Percentiles rank a stretch among this genome's conserved stretches.
Conservation (phyloP, 2,888 invertebrate species). For the Clusia tigrina region DNA sequence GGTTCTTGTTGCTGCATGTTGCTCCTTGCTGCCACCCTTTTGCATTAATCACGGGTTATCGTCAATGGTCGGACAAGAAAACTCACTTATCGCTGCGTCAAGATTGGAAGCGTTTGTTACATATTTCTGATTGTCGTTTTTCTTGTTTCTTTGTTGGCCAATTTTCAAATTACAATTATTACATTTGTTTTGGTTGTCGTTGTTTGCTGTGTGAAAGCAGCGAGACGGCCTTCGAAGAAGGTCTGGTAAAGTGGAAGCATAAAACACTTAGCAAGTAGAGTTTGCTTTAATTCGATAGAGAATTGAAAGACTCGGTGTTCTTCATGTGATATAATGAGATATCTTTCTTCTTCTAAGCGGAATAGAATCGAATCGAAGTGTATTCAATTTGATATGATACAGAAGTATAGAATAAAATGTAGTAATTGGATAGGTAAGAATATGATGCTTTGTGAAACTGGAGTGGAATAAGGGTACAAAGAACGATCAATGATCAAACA, state of each 20-base stretch:
- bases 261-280: neutral
- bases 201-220: neutral
- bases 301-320: too few relatives aligned
- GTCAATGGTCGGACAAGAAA: slow-evolving; percentile 1
- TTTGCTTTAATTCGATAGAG: too few relatives aligned
- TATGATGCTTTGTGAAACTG: too few relatives aligned
- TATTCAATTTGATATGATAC: too few relatives aligned
- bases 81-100: neutral
- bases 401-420: too few relatives aligned
- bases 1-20: neutral
- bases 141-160: slow-evolving; percentile 45
- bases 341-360: too few relatives aligned
- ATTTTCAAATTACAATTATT: slow-evolving; percentile 42
- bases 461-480: too few relatives aligned
- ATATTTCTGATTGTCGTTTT: slow-evolving; percentile 60
- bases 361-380: too few relatives aligned
- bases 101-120: slow-evolving; percentile 44
- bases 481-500: too few relatives aligned
- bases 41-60: neutral
- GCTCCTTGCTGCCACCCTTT: neutral
- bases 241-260: neutral
- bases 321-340: too few relatives aligned
- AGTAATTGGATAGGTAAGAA: too few relatives aligned
- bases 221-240: slow-evolving; percentile 13
- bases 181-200: slow-evolving; percentile 28